Conservation (phyloP, 2,113 vertebrate species). For the Ranitomeya variabilis region DNA sequence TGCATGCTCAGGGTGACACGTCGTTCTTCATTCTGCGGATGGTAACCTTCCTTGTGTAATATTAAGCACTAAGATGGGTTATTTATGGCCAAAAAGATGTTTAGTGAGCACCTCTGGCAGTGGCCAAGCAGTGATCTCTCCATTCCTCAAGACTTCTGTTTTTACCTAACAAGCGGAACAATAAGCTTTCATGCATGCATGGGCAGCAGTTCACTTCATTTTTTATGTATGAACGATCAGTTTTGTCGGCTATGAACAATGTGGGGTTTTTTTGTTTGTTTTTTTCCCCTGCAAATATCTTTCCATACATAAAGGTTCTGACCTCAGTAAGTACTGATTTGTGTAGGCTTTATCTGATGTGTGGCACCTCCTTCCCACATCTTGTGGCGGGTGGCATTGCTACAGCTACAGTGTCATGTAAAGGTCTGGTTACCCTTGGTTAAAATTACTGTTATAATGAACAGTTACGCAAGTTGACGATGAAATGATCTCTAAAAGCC, state of each 20-base stretch:
- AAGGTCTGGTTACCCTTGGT: no score
- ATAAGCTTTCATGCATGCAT: background rate
- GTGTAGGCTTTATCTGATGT: background rate
- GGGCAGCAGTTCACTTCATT: background rate
- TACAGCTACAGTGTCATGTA: no score
- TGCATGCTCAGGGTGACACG: no score
- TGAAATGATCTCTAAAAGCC: no score
- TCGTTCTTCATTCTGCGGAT: no score
- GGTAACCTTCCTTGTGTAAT: no score
- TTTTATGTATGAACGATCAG: constrained; percentile 18
- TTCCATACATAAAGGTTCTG: background rate
- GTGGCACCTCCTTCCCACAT: background rate
- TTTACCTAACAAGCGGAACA: constrained; percentile 6
- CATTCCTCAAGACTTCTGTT: constrained; percentile 8
- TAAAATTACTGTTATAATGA: no score
- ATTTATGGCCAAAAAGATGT: background rate
- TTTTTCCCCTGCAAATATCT: background rate
- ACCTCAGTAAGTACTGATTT: background rate
- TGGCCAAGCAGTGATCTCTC: background rate
- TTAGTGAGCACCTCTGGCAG: background rate
- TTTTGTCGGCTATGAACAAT: constrained; percentile 4
- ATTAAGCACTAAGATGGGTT: background rate
- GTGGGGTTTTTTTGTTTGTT: background rate
- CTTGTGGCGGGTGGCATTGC: background rate
- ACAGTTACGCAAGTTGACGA: no score